These are phyloP conservation scores for Calyptommatus sinebrachiatus DNA, from an alignment of 2,113 vertebrate species.

Conservation along the genomic window DNA sequence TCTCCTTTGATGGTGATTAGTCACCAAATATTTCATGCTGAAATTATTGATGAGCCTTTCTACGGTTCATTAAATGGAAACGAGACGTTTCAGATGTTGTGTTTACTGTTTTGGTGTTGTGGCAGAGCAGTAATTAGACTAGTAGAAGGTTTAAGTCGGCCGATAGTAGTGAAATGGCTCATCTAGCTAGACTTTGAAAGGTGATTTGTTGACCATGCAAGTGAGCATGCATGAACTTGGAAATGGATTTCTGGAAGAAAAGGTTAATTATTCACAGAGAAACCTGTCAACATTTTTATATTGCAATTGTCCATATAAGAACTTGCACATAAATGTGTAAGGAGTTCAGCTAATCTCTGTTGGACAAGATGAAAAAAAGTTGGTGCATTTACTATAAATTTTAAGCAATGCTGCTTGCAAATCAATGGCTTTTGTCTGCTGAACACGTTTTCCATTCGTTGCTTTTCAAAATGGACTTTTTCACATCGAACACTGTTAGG, in stretches of 20 bases:
- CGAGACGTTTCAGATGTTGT: neutral
- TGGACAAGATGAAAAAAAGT: neutral
- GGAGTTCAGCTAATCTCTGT: neutral
- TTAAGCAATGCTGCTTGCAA: neutral
- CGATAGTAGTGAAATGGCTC: conserved; percentile 8
- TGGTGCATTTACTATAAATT: neutral
- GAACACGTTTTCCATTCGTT: neutral
- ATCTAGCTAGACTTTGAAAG: neutral
- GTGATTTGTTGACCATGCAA: neutral
- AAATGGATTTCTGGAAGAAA: neutral
- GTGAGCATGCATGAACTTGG: neutral
- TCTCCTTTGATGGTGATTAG: conserved; percentile 6
- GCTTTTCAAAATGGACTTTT: too few species aligned
- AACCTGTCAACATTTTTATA: neutral
- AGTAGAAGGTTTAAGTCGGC: neutral
- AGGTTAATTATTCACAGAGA: neutral
- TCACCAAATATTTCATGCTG: neutral
- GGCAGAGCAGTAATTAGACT: conserved; percentile 7
- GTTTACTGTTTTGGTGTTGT: conserved; percentile 3
- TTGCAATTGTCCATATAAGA: neutral
- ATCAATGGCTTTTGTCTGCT: neutral
- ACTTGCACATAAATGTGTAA: neutral
- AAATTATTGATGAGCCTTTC: conserved; percentile 20
- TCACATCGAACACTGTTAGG: neutral
- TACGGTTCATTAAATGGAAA: conserved; percentile 10